Percentiles rank a stretch among this genome's conserved stretches.
phyloP scores from a whole-genome alignment of 2,797 vertebrate species.

The Craterocephalus amniculus region DNA sequence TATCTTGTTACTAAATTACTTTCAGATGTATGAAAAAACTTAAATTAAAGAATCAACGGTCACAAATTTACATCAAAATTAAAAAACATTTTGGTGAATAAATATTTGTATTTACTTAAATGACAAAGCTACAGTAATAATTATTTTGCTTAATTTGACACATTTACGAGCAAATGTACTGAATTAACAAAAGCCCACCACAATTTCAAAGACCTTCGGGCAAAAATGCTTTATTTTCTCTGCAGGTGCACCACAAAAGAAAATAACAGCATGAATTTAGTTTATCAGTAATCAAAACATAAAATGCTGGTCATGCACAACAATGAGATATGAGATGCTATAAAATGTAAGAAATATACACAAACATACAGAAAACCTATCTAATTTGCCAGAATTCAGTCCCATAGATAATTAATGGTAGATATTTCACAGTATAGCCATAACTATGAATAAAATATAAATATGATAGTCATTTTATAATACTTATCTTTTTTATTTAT shows the following conservation, averaged over 20 bases:
- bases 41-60: neutral
- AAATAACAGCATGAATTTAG: neutral
- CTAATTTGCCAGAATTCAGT: no score
- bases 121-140: neutral
- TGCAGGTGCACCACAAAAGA: neutral
- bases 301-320: neutral
- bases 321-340: neutral
- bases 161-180: neutral
- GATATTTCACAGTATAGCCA: no score
- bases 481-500: no score
- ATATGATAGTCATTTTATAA: no score
- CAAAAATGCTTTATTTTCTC: neutral
- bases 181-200: neutral
- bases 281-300: neutral
- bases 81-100: neutral
- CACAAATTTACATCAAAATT: neutral
- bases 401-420: neutral
- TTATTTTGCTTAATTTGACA: neutral
- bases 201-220: neutral
- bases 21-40: constrained; percentile 14
- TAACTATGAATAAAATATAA: no score
- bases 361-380: neutral
- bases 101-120: neutral
- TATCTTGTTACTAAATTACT: constrained; percentile 70
- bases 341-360: neutral